Evolutionary conservation across 2,113 vertebrate genomes (phyloP).

Genomic region (Rhineura floridana): DNA sequence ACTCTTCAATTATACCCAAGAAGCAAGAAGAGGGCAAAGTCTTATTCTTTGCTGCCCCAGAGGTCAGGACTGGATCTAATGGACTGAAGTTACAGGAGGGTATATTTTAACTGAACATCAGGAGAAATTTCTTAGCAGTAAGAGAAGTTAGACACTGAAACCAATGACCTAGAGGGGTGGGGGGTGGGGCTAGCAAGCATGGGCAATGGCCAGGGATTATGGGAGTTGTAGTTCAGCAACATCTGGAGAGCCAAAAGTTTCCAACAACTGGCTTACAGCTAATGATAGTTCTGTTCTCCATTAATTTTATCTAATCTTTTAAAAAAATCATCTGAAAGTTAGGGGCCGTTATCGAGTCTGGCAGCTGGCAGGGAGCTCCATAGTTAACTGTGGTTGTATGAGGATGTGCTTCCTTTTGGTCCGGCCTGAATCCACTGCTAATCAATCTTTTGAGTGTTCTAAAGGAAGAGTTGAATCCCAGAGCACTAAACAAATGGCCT

Average conservation of each 20-base stretch:
- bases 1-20: background rate
- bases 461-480: background rate
- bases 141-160: too few relatives aligned
- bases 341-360: background rate
- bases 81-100: too few relatives aligned
- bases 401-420: background rate
- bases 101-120: too few relatives aligned
- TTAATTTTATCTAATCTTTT: background rate
- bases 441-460: background rate
- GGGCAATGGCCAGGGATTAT: too few relatives aligned
- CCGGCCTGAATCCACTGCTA: background rate
- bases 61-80: too few relatives aligned
- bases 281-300: background rate
- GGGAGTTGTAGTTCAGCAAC: too few relatives aligned
- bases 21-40: background rate
- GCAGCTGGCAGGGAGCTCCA: background rate
- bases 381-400: background rate
- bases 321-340: background rate
- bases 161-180: too few relatives aligned
- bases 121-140: too few relatives aligned
- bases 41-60: background rate
- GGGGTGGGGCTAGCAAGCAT: too few relatives aligned
- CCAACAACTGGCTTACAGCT: background rate
- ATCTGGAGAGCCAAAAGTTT: too few relatives aligned
- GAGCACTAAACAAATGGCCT: background rate